Base-by-base conservation (phyloP, 2,888 invertebrate genomes). In the Caenorhabditis panamensis region DNA sequence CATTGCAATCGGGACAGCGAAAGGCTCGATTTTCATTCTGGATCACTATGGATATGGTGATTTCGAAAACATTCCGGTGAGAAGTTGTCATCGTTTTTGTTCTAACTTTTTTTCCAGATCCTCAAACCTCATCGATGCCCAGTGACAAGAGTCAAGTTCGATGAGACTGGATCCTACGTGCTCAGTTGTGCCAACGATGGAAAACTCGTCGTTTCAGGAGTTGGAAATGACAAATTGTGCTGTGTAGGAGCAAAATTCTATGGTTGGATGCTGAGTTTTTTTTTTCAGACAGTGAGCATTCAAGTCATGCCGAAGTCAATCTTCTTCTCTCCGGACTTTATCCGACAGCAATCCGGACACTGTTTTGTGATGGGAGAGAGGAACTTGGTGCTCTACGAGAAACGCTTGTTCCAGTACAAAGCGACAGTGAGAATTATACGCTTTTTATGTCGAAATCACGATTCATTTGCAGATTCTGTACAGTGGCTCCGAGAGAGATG, bases 71-170 rank as follows among this genome's bases (percentile, higher is more conserved):
- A 72, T 86, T 11, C 87, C 82, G 41, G 86, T 83, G 20, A 56
- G 69, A 51, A 5, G 20, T 22, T 28, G 16, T n/a, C n/a, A 16
- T 22, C 8, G 22, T 59, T 49, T 58, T 9, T 20, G 9, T 31
- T 31, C 31, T 41, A n/a, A n/a, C n/a, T 56, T 24, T 5, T 16
- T 28, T 28, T 41, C 22, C 61, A 89, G 88, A 75, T 73, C 9
- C 59, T 82, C n/a, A 82, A 82, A 37, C 82, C 86, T 28, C 90
- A 90, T 66, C 82, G 88, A 47, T 86, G 86, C 47, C 95, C 96
- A 11, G 96, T 99, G 0, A 97, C 97, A 92, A 95, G 95, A 91
- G 95, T 99, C 85, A 96, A 96, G 54, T 95, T 99, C 82, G 98
- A 99, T 91, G 92, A 93, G 26, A 95, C 95, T 89, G 98, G 97